These are phyloP conservation scores for Gobionotothen gibberifrons DNA, from an alignment of 2,797 vertebrate genomes.

Conservation along the genomic window DNA sequence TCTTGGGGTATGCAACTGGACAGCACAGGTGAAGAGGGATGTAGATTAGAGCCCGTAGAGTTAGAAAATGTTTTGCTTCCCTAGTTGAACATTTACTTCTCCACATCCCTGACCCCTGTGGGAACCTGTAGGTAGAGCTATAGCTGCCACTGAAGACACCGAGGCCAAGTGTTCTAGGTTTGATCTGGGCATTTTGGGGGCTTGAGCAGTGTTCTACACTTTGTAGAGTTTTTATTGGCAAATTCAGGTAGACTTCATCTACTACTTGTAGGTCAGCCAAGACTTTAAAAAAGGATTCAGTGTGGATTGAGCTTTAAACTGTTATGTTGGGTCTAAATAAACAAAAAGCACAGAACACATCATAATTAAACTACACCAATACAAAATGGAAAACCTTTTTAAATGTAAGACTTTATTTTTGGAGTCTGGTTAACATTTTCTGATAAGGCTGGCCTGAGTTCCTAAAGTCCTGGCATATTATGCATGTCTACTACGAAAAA, in stretches of 20 bases:
- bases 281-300: not conserved
- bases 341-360: not conserved
- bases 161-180: not conserved
- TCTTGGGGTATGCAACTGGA: conserved; percentile 73
- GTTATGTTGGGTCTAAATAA: not conserved
- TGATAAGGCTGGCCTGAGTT: not conserved
- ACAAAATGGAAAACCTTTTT: not conserved
- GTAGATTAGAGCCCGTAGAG: conserved; percentile 55
- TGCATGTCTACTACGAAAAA: not conserved
- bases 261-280: not conserved
- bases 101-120: not conserved
- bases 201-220: not conserved
- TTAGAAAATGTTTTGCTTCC: conserved; percentile 22
- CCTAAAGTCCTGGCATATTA: not conserved
- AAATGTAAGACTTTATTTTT: not conserved
- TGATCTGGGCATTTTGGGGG: not conserved
- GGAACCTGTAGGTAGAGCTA: not conserved
- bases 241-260: not conserved
- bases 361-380: not conserved
- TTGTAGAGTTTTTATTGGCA: too few species aligned
- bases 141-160: conserved; percentile 1
- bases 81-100: conserved; percentile 41
- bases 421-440: not conserved
- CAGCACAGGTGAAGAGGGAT: conserved; percentile 64
- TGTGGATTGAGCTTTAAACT: not conserved